Evolutionary conservation across 2,113 vertebrate genomes (phyloP).

Genomic region (Xiphorhynchus elegans): DNA sequence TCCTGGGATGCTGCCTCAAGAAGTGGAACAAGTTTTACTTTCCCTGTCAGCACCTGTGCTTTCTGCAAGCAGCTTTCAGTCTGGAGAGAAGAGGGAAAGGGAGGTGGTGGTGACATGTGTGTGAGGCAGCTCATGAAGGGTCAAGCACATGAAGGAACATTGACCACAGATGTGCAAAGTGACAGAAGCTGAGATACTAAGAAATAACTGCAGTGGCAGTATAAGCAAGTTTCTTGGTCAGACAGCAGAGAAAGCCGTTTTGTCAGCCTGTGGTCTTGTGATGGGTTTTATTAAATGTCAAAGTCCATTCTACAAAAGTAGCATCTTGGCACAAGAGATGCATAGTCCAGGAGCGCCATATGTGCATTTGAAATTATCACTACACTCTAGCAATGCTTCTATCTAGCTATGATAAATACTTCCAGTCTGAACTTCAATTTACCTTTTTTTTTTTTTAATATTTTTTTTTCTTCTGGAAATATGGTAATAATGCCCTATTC

Average conservation of each 20-base stretch:
- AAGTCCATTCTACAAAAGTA: background rate
- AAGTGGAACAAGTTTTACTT: background rate
- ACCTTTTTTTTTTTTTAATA: too few relatives aligned
- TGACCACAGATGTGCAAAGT: background rate
- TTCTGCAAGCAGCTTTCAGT: background rate
- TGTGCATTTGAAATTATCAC: background rate
- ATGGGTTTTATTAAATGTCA: background rate
- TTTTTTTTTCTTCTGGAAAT: background rate
- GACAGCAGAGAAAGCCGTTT: background rate
- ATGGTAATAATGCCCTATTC: background rate
- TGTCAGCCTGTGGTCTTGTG: background rate
- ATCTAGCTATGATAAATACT: background rate
- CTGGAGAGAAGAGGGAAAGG: background rate
- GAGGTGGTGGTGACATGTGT: fast-evolving
- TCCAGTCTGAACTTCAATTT: background rate
- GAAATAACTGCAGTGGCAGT: background rate
- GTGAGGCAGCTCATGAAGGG: background rate
- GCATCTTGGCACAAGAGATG: background rate
- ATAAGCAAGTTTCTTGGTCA: background rate
- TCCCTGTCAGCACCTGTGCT: background rate
- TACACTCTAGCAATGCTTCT: background rate
- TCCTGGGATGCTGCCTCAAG: background rate
- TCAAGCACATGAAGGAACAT: fast-evolving
- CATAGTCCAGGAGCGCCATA: background rate
- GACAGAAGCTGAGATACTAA: background rate